These are phyloP conservation scores for Parazoanthus darwini DNA, from an alignment of 92 coral and sea anemone genomes.

Conservation along the genomic window DNA sequence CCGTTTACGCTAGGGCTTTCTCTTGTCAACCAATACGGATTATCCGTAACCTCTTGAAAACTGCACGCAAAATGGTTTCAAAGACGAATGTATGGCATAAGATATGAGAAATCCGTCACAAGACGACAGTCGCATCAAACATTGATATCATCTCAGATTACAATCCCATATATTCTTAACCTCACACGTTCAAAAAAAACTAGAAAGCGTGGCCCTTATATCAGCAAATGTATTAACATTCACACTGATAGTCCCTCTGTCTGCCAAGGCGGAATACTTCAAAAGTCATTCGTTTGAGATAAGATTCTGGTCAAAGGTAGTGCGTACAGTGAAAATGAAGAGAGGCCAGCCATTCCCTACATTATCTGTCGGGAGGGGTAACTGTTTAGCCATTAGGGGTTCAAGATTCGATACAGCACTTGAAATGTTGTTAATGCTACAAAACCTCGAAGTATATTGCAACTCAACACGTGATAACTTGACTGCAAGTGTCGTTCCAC, in stretches of 20 bases:
- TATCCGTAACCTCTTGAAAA: slow-evolving; percentile 19
- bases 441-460: slow-evolving; percentile 9
- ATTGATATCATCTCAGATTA: slow-evolving; percentile 31
- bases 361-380: neutral
- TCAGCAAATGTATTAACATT: neutral
- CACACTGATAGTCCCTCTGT: neutral
- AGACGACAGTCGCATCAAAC: neutral
- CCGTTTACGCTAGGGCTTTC: slow-evolving; percentile 4
- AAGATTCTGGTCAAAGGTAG: neutral
- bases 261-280: neutral
- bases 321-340: neutral
- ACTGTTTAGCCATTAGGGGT: slow-evolving; percentile 2
- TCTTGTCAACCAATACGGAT: slow-evolving; percentile 30
- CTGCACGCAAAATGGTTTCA: slow-evolving; percentile 39
- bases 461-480: slow-evolving; percentile 36
- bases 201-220: neutral
- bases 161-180: slow-evolving; percentile 17
- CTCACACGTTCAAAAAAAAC: neutral
- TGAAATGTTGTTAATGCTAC: slow-evolving; percentile 6
- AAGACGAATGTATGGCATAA: neutral
- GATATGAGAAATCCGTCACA: neutral
- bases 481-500: slow-evolving; percentile 10
- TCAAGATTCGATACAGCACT: slow-evolving; percentile 19
- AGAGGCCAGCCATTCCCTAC: neutral
- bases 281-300: neutral